Base-by-base conservation (phyloP, 2,797 vertebrate species). In the Chaetodon trifasciatus region DNA sequence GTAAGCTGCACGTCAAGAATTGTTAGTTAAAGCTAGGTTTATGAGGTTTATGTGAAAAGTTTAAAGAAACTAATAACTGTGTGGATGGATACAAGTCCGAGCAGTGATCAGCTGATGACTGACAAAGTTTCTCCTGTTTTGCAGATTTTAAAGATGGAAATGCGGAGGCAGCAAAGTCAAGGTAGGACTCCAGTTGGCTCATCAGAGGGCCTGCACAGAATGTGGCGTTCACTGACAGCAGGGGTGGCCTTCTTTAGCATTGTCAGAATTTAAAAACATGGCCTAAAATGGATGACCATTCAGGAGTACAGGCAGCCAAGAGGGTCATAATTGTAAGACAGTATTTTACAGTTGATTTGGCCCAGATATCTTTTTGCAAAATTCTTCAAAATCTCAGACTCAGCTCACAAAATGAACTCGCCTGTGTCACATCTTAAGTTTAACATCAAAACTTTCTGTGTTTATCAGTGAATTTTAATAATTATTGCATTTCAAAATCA, bases 121-220 rank as follows among this genome's bases (percentile, higher is more conserved):
- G 42, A 86, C 13, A 76, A 32, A 0, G 4, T 66, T 67, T 74
- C 35, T 15, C 3, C 44, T 83, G 39, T 89, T 83, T 89, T 92
- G 6, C 90, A 95, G 93, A 85, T 81, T 79, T 84, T 53, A 58
- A 53, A 84, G 39, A 93, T 93, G 94, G 82, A 85, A 78, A 68
- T 46, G 44, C 72, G n/a, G 74, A 65, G 40, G 76, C 79, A 61
- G 24, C 82, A 68, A 79, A 73, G 63, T 73, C 88, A 23, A 92
- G 94, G 94, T 95, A 93, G 44, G 93, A 79, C 23, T 52, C 15
- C 1, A 64, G 39, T 72, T 67, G 58, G 16, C 10, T 70, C 44
- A 39, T 62, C 63, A 50, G 35, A 2, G 21, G 39, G 16, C 19
- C 19, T 61, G 28, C 13, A 56, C n/a, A 40, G 37, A 24, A 69